phyloP scores from a whole-genome alignment of 2,888 invertebrate genomes.

The Caenorhabditis virilis region DNA sequence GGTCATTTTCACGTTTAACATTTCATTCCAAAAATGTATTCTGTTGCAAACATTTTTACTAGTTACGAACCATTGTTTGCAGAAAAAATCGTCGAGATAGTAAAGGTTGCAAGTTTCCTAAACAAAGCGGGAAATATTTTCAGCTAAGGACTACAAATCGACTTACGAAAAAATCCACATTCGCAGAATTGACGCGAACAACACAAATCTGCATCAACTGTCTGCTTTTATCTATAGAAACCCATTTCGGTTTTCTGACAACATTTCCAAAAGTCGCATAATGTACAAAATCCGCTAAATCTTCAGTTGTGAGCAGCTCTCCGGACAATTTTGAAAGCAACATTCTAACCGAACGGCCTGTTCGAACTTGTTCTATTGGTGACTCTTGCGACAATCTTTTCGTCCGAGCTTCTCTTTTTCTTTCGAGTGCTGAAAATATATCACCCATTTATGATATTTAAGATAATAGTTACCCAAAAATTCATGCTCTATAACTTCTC shows the following conservation, averaged over 20 bases:
- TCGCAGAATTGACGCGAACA: slow-evolving; percentile 51
- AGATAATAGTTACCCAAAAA: no score
- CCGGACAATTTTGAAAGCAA: background rate
- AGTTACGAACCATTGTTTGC: slow-evolving; percentile 43
- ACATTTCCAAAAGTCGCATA: slow-evolving; percentile 39
- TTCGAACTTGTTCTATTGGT: background rate
- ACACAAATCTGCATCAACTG: slow-evolving; percentile 47
- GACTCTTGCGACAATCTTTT: no score
- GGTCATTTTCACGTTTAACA: slow-evolving; percentile 48
- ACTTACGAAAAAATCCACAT: slow-evolving; percentile 54
- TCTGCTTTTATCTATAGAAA: slow-evolving; percentile 15
- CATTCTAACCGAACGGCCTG: background rate
- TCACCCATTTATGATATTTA: no score
- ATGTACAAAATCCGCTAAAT: slow-evolving; percentile 40
- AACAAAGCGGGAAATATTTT: background rate
- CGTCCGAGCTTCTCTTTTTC: no score
- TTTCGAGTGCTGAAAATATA: no score
- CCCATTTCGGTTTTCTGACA: slow-evolving; percentile 43
- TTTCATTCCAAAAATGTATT: slow-evolving; percentile 50
- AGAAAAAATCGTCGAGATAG: slow-evolving; percentile 52
- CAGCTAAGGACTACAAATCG: background rate
- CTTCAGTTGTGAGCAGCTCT: slow-evolving; percentile 10
- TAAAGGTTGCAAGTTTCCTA: slow-evolving; percentile 44
- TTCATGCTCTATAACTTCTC: no score
- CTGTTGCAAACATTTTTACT: slow-evolving; percentile 37